A percentile compares a stretch with the other conserved stretches of the same genome.
These are phyloP conservation scores for Drosophila sturtevanti DNA, from an alignment of 1,140 invertebrate genomes.

Conservation along the genomic window DNA sequence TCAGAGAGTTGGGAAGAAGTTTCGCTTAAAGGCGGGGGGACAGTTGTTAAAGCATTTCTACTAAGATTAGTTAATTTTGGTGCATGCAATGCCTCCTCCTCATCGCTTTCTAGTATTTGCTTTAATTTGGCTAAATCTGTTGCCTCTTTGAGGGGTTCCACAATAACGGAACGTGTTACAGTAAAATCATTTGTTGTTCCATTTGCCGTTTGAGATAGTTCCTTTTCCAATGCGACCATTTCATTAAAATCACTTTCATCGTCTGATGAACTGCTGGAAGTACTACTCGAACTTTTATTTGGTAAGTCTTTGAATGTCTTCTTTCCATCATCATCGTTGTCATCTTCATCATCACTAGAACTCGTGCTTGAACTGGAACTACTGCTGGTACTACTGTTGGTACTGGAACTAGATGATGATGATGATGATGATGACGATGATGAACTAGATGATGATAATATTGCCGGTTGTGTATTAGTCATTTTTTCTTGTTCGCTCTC, in stretches of 20 bases:
- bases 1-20: conserved; percentile 74
- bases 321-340: background rate
- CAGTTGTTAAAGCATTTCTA: conserved; percentile 79
- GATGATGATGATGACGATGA: conserved; percentile 37
- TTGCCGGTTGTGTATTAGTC: background rate
- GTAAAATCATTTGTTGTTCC: background rate
- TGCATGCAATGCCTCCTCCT: conserved; percentile 53
- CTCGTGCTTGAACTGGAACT: conserved; percentile 42
- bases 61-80: conserved; percentile 83
- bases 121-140: conserved; percentile 71
- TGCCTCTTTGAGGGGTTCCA: background rate
- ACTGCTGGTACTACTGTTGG: conserved; percentile 35
- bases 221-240: conserved; percentile 66
- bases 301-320: conserved; percentile 12
- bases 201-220: conserved; percentile 58
- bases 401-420: conserved; percentile 49
- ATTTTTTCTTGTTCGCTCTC: conserved; percentile 5
- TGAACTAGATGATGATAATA: background rate
- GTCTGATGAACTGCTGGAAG: conserved; percentile 2
- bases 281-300: conserved; percentile 25
- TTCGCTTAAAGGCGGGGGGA: conserved; percentile 4
- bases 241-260: conserved; percentile 70
- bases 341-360: conserved; percentile 29
- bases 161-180: background rate
- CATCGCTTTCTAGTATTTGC: conserved; percentile 67